Conservation (phyloP, 2,888 invertebrate genomes). For the Tridacna gigas region DNA sequence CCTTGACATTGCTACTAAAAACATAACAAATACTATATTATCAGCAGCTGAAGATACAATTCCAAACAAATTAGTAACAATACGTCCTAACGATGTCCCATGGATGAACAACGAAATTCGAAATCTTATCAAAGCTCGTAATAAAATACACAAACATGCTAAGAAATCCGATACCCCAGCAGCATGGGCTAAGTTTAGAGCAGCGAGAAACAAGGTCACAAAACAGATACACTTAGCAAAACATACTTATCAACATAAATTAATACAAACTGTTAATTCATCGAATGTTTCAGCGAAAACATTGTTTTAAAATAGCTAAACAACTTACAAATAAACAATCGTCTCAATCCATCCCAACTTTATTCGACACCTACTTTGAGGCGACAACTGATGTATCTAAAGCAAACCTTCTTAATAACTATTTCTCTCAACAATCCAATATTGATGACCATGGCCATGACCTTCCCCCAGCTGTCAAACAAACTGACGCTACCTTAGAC, state of each 20-base stretch:
- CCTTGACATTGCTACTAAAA: slow-evolving; percentile 2
- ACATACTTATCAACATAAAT: neutral
- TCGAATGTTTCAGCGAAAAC: neutral
- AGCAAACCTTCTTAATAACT: slow-evolving; percentile 15
- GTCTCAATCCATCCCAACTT: neutral
- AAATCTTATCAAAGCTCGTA: slow-evolving; percentile 10
- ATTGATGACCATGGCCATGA: neutral
- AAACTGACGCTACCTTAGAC: neutral
- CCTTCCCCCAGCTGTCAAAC: neutral
- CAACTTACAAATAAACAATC: neutral
- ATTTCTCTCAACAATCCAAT: neutral
- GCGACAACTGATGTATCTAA: neutral
- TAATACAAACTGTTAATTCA: neutral
- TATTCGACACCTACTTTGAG: neutral
- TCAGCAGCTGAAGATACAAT: neutral
- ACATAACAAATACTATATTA: neutral
- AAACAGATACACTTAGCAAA: neutral
- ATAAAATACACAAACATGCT: slow-evolving; percentile 1
- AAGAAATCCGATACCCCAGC: neutral
- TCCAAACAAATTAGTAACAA: slow-evolving; percentile 26
- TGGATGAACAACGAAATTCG: neutral
- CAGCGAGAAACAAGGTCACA: neutral
- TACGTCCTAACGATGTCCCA: neutral
- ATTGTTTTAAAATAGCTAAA: neutral
- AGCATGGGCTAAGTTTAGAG: slow-evolving; percentile 17